Conservation (phyloP, 2,888 invertebrate species). For the Phyllotreta striolata region DNA sequence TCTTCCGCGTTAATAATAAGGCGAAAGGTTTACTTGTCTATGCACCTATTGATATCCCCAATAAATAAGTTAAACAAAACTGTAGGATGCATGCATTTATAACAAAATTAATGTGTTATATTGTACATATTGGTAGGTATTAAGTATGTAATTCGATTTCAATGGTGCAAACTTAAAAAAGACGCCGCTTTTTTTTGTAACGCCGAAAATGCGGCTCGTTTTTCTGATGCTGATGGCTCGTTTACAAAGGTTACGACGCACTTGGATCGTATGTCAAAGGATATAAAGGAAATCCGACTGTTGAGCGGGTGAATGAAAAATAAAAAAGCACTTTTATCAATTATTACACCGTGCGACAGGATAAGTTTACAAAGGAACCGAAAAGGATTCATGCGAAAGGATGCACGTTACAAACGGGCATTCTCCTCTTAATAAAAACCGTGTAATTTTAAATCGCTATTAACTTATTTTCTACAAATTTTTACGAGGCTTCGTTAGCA, state of each 20-base stretch:
- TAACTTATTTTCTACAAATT: slow-evolving; percentile 9
- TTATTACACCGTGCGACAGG: slow-evolving; percentile 1
- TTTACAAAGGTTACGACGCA: slow-evolving; percentile 15
- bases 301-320: neutral
- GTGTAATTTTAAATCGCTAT: neutral
- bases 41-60: too few species aligned
- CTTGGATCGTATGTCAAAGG: slow-evolving; percentile 13
- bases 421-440: too few species aligned
- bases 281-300: slow-evolving; percentile 14
- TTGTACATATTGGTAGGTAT: too few species aligned
- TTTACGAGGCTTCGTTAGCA: slow-evolving; percentile 2
- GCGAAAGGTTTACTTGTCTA: too few species aligned
- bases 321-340: slow-evolving; percentile 5
- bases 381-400: slow-evolving; percentile 2
- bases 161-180: too few species aligned
- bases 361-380: slow-evolving; percentile 7
- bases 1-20: too few species aligned
- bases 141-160: too few species aligned
- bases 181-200: neutral
- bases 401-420: too few species aligned
- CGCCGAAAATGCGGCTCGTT: neutral
- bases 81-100: too few species aligned
- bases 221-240: slow-evolving; percentile 2
- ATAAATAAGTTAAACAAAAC: too few species aligned
- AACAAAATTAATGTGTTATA: too few species aligned